Evolutionary conservation across 2,113 vertebrate species (phyloP), one percentile per base, ranked within the genome.

Genomic region (Phalacrocorax brasilianus): DNA sequence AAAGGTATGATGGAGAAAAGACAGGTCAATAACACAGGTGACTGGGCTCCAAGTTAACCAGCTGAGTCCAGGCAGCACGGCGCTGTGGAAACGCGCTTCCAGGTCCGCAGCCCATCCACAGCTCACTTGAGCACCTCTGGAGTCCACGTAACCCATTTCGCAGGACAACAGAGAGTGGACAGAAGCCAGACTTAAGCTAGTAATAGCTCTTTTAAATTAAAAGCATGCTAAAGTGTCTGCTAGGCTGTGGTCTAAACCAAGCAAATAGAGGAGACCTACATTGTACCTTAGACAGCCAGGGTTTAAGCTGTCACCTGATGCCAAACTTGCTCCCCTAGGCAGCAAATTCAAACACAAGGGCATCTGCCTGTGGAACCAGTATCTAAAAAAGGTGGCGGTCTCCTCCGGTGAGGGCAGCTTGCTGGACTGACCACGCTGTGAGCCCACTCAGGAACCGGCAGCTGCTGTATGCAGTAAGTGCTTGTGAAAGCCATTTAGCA

Each of bases 1-100:
- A 22, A 18, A 79, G 53, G 16, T 52, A 33, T 24, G 27, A 49
- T 10, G 33, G 38, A 73, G 58, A 79, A 61, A 79, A 79, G 58
- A 33, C 12, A 76, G 17, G 66, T 32, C 5, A 14, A 40, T 61
- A 52, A 32, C 22, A n/a, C 12, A 62, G 23, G 49, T 35, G 27
- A 9, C n/a, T 70, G 47, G 24, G 73, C 32, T 75, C 27, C 52
- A 14, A 2, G 6, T 44, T 50, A 71, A 61, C 44, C 40, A 67
- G 17, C 28, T 18, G 42, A 53, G 28, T 19, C 67, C 42, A 22
- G 63, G 8, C 2, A 9, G 22, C 33, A 53, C 0, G 0, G 30
- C 35, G 7, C 28, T 1, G 0, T 47, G 56, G 38, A 55, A 85
- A 45, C 0, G 44, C 0, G 1, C 2, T 0, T 63, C 44, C 70